These are phyloP conservation scores for Syrmaticus mikado DNA, from an alignment of 2,113 vertebrate genomes.

Conservation along the genomic window DNA sequence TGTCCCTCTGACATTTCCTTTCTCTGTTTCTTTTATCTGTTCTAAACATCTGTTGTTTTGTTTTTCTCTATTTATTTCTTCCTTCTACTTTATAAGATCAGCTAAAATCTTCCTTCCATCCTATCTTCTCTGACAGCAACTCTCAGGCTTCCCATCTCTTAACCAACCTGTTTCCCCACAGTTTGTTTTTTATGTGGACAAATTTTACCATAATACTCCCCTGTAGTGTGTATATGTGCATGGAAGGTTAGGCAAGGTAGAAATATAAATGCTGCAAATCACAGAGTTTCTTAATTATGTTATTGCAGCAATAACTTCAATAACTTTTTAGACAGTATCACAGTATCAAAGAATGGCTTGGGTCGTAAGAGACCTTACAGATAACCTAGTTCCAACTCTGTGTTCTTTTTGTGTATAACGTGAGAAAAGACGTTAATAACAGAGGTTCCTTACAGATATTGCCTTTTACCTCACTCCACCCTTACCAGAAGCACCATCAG, in stretches of 20 bases:
- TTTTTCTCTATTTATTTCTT: not conserved
- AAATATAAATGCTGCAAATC: not conserved
- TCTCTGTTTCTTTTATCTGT: not conserved
- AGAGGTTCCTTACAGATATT: not conserved
- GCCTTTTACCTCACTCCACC: not conserved
- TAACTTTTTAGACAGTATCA: not conserved
- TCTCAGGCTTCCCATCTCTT: not conserved
- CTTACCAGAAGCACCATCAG: not conserved
- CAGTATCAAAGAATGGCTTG: no score
- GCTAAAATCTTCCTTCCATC: not conserved
- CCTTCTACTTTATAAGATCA: not conserved
- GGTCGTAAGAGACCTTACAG: no score
- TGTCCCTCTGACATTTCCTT: not conserved
- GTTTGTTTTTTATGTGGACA: not conserved
- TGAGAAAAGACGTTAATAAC: not conserved
- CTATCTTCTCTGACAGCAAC: not conserved
- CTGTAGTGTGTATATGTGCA: not conserved
- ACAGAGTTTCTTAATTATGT: not conserved
- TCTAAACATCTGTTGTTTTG: not conserved
- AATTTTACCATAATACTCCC: not conserved
- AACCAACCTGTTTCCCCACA: not conserved
- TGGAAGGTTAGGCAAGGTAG: not conserved
- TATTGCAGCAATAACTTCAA: not conserved
- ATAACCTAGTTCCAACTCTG: no score
- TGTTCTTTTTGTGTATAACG: not conserved